phyloP scores from a whole-genome alignment of 2,113 vertebrate species.

The Otis tarda region DNA sequence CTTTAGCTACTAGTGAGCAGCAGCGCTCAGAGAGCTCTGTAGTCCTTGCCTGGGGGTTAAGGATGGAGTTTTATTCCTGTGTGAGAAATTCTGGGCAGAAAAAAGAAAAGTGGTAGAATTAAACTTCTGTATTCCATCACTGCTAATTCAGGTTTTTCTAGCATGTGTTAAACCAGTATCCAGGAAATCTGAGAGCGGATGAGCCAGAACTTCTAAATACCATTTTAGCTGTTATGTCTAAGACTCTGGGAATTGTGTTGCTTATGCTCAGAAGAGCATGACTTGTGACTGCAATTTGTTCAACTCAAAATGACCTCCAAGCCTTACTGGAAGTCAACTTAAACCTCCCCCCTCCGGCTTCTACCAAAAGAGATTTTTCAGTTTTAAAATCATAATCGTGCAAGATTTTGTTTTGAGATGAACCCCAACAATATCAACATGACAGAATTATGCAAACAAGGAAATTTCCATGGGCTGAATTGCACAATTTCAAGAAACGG shows the following conservation, averaged over 20 bases:
- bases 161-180: background rate
- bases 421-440: background rate
- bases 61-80: background rate
- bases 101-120: background rate
- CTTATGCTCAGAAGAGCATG: conserved; percentile 4
- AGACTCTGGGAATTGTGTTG: conserved; percentile 8
- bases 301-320: conserved; percentile 27
- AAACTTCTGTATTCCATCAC: background rate
- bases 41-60: background rate
- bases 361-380: background rate
- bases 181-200: conserved; percentile 25
- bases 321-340: conserved; percentile 19
- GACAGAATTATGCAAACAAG: conserved; percentile 32
- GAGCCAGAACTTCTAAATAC: conserved; percentile 13
- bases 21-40: background rate
- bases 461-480: conserved; percentile 57
- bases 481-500: conserved; percentile 21
- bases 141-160: background rate
- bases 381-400: background rate
- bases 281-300: conserved; percentile 38
- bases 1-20: background rate
- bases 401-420: conserved; percentile 32
- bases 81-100: background rate
- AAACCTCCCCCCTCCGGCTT: background rate
- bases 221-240: background rate